Conservation (phyloP, 2,888 invertebrate species). For the Toxonevra muliebris region DNA sequence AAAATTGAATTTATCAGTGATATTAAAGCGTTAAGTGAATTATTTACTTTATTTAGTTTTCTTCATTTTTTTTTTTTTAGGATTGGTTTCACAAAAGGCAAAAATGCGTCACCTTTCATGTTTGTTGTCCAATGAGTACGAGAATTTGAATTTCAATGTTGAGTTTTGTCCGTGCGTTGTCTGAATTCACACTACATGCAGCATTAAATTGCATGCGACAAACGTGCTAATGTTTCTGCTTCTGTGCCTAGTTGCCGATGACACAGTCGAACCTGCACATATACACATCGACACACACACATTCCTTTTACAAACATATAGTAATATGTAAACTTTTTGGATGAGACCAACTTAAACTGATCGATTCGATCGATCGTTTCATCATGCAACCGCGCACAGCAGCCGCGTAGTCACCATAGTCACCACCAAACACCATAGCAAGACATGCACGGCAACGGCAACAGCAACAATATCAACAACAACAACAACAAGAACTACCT, state of each 20-base stretch:
- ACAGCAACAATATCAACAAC: neutral
- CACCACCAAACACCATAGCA: conserved; percentile 8
- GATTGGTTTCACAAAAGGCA: conserved; percentile 6
- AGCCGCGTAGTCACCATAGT: conserved; percentile 9
- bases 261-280: neutral
- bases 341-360: conserved; percentile 43
- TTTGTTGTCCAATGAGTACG: conserved; percentile 39
- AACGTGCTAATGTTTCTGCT: conserved; percentile 25
- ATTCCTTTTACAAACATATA: neutral
- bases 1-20: conserved; percentile 54
- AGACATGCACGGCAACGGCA: conserved; percentile 16
- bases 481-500: no score
- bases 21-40: conserved; percentile 62
- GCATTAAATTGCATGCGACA: conserved; percentile 22
- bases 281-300: neutral
- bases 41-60: conserved; percentile 44
- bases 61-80: neutral
- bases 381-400: conserved; percentile 59
- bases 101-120: conserved; percentile 57
- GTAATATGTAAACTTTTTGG: conserved; percentile 14
- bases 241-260: neutral
- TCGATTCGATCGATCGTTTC: conserved; percentile 59
- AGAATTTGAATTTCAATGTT: conserved; percentile 13
- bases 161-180: conserved; percentile 2
- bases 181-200: no score